phyloP scores from a whole-genome alignment of 2,888 invertebrate genomes.

The Anarsia innoxiella region DNA sequence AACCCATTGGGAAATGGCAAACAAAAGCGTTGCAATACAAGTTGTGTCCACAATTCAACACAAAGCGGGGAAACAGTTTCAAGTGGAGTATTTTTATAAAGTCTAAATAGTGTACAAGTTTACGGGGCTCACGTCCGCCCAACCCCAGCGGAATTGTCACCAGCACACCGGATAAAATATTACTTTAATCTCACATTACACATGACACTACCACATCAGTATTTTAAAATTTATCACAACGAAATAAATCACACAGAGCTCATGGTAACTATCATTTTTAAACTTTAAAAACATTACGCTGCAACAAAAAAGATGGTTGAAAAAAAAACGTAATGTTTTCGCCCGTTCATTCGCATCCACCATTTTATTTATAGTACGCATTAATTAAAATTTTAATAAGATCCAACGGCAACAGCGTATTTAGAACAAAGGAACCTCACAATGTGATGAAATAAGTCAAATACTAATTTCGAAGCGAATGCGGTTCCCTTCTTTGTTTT shows the following conservation, averaged over 20 bases:
- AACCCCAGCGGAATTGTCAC: conserved; percentile 1
- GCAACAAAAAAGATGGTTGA: neutral
- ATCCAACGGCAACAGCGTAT: conserved; percentile 33
- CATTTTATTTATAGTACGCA: conserved; percentile 37
- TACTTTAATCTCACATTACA: conserved; percentile 8
- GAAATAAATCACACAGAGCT: conserved; percentile 21
- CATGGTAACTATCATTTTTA: neutral
- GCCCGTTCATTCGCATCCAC: conserved; percentile 1
- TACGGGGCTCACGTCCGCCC: neutral
- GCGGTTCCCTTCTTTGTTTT: conserved; percentile 40
- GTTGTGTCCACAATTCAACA: conserved; percentile 14
- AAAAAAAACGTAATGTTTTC: neutral
- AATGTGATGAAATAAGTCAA: conserved; percentile 44
- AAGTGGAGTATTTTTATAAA: conserved; percentile 31
- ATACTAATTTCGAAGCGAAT: conserved; percentile 40
- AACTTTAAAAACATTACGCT: neutral
- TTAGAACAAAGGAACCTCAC: conserved; percentile 41
- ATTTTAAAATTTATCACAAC: conserved; percentile 19
- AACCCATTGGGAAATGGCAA: too few species aligned
- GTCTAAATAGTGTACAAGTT: conserved; percentile 4
- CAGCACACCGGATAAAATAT: conserved; percentile 7
- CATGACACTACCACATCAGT: conserved; percentile 14
- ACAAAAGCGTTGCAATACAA: neutral
- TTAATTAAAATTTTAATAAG: conserved; percentile 55
- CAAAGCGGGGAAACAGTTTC: conserved; percentile 27